Conservation (phyloP, 2,797 vertebrate genomes). For the Limosa lapponica region DNA sequence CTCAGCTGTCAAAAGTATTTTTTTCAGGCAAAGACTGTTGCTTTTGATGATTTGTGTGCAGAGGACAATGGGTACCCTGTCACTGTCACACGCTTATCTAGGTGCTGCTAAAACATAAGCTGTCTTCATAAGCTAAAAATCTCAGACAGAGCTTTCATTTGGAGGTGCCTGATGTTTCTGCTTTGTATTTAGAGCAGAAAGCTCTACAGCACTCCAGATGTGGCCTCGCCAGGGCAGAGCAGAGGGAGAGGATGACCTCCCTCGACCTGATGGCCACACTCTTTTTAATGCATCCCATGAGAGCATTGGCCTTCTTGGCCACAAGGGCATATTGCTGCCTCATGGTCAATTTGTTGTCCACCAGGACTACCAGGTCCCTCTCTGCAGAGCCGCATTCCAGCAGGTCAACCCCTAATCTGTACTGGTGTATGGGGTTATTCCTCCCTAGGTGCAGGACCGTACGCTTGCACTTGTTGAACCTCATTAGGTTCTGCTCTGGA, state of each 20-base stretch:
- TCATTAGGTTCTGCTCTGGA: not conserved
- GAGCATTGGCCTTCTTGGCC: not conserved
- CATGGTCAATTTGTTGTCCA: not conserved
- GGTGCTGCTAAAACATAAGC: not conserved
- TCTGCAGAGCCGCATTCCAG: not conserved
- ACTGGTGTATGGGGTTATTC: not conserved
- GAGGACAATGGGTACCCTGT: not conserved
- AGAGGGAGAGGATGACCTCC: not conserved
- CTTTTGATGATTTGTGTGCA: not conserved
- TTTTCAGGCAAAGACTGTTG: not conserved
- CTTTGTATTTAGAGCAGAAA: not conserved
- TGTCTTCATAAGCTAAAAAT: not conserved
- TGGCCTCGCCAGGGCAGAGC: not conserved
- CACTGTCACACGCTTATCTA: not conserved
- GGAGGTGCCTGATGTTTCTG: not conserved
- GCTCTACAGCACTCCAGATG: not conserved
- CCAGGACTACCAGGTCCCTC: not conserved
- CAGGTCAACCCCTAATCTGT: not conserved
- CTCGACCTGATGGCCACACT: not conserved
- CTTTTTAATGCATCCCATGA: not conserved
- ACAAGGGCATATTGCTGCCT: not conserved
- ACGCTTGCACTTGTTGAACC: not conserved
- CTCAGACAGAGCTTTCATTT: not conserved
- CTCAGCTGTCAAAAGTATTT: not conserved
- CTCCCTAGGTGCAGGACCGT: not conserved